These are phyloP conservation scores for Apis cerana DNA, from an alignment of 1,140 invertebrate species.

Conservation along the genomic window DNA sequence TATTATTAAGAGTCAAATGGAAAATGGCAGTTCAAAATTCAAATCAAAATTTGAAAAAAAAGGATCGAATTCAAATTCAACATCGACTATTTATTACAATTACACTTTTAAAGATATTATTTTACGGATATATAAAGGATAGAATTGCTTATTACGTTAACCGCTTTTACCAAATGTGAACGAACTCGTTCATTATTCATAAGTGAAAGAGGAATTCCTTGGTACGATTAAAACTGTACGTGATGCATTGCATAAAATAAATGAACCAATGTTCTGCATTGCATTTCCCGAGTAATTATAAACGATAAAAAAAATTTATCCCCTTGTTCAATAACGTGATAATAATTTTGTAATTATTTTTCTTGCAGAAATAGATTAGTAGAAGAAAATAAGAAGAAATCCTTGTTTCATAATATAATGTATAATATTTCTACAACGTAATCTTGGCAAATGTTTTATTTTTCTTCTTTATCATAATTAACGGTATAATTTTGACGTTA, in stretches of 20 bases:
- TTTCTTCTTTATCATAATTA: too few species aligned
- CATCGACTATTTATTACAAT: not conserved
- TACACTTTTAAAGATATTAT: too few species aligned
- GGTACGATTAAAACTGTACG: not conserved
- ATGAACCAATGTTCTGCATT: not conserved
- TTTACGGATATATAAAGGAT: too few species aligned
- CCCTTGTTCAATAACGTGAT: too few species aligned
- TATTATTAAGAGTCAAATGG: not conserved
- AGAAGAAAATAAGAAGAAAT: too few species aligned
- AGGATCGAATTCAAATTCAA: not conserved
- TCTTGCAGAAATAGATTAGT: too few species aligned
- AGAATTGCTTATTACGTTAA: not conserved
- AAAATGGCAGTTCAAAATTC: not conserved
- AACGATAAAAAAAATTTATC: not conserved
- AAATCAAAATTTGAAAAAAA: too few species aligned
- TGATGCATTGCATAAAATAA: not conserved
- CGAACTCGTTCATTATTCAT: constrained; percentile 19
- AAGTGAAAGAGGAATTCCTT: not conserved
- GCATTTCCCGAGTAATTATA: not conserved
- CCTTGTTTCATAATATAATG: too few species aligned
- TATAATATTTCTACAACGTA: too few species aligned
- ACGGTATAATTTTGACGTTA: too few species aligned
- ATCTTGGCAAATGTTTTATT: too few species aligned
- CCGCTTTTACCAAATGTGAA: not conserved
- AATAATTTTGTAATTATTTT: too few species aligned